Evolutionary conservation across 2,113 vertebrate genomes (phyloP), one percentile per base, ranked within the genome.

Genomic region (Toxotes jaculatrix): DNA sequence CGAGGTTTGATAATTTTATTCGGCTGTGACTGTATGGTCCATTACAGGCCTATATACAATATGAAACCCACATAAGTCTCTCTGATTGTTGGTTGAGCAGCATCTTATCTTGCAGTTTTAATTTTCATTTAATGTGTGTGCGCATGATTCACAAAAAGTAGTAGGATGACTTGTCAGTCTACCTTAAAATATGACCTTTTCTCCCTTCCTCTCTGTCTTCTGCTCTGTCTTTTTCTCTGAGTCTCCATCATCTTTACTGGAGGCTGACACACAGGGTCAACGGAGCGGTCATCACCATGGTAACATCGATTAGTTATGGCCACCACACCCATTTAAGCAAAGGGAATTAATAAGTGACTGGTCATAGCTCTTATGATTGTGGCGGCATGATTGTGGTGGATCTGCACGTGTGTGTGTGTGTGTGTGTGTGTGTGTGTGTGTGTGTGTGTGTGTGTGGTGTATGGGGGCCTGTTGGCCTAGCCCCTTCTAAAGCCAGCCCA

Each of bases 281-380:
- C 62, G 59, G 72, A 72, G 68, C 88, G 87, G 74, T 89, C 82
- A 82, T 79, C 77, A 40, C 66, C 23, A 74, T 82, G 74, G 78
- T 47, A 42, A 77, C 83, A 83, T 77, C 76, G 77, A 84, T 87
- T 82, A 70, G 80, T 65, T 34, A 67, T 40, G 36, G 69, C 56
- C 56, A 85, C 84, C 85, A 77, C 89, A 88, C 81, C 89, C 88
- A 84, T 77, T 81, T 60, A 76, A 64, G 55, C 45, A 47, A 27
- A 85, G 14, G 34, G 21, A 60, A 74, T 63, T 34, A 75, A 74
- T 11, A 70, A 71, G 55, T 19, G 55, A 61, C 17, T 61, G 38
- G 7, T 34, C 45, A 66, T 64, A 36, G 59, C 64, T 36, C 38
- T 31, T 7, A 5, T 14, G 55, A 11, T 21, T 17, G 65, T 74